These are phyloP conservation scores for Stegodyphus dumicola DNA, from an alignment of 1,140 invertebrate genomes.

Conservation along the genomic window DNA sequence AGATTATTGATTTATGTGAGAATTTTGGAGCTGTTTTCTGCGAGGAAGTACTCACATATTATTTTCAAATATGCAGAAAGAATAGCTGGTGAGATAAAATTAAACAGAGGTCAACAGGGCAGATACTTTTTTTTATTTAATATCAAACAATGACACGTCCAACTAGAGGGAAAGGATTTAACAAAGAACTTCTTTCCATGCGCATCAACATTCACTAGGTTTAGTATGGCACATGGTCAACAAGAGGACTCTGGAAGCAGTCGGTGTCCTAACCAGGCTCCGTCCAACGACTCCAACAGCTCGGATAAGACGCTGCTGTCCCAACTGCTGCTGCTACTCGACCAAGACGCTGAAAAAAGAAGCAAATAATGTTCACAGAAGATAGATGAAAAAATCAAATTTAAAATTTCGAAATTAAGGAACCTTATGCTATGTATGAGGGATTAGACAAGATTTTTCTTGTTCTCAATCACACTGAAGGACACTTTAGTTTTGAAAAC, in stretches of 20 bases:
- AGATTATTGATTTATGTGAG: too few species aligned
- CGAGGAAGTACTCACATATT: too few species aligned
- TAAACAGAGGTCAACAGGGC: constrained; percentile 25
- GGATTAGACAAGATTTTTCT: too few species aligned
- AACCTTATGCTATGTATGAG: too few species aligned
- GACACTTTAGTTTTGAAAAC: too few species aligned
- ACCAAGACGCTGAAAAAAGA: constrained; percentile 36
- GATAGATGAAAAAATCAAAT: too few species aligned
- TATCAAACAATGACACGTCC: constrained; percentile 57
- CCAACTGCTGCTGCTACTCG: constrained; percentile 51
- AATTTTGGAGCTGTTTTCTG: too few species aligned
- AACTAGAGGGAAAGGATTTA: constrained; percentile 46
- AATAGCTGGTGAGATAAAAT: too few species aligned
- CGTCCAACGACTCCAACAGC: not conserved
- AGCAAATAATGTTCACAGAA: not conserved
- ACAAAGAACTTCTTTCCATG: constrained; percentile 51
- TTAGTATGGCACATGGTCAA: constrained; percentile 11
- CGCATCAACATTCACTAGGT: constrained; percentile 30
- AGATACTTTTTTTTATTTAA: constrained; percentile 59
- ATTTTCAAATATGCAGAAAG: too few species aligned
- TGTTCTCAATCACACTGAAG: too few species aligned
- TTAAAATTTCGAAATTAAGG: too few species aligned
- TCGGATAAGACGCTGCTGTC: constrained; percentile 37
- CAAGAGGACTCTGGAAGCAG: constrained; percentile 41
- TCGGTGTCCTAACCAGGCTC: constrained; percentile 22